phyloP scores from a whole-genome alignment of 2,888 invertebrate genomes.

The Eilema sororculum region DNA sequence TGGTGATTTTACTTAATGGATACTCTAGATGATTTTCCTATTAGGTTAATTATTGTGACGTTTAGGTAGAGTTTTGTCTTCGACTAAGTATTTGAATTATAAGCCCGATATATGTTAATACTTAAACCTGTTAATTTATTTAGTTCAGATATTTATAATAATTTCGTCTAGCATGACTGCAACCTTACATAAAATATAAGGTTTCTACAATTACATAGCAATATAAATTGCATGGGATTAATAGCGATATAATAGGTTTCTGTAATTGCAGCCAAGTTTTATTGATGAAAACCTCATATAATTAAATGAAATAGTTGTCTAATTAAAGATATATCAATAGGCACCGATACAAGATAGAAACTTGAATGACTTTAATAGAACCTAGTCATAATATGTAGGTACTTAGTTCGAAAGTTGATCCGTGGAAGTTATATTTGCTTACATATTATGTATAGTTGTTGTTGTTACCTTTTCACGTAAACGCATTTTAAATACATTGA shows the following conservation, averaged over 20 bases:
- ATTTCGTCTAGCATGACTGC: not conserved
- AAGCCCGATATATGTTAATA: no score
- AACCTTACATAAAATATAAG: slow-evolving; percentile 3
- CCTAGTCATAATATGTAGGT: not conserved
- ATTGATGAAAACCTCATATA: not conserved
- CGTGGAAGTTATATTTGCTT: not conserved
- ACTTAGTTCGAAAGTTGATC: not conserved
- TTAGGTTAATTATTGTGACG: no score
- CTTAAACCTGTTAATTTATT: no score
- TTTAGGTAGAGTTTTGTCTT: no score
- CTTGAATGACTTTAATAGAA: not conserved
- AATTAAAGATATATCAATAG: no score
- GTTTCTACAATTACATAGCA: not conserved
- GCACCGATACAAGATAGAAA: not conserved
- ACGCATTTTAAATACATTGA: not conserved
- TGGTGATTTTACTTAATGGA: no score
- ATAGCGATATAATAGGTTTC: not conserved
- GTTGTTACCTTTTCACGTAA: not conserved
- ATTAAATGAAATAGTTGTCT: not conserved
- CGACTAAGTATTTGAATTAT: no score
- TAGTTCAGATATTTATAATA: not conserved
- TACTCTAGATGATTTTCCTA: no score
- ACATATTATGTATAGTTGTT: not conserved
- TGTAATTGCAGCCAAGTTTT: not conserved
- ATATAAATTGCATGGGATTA: not conserved